These are phyloP conservation scores for Lipophrys pholis DNA, from an alignment of 2,113 vertebrate species.

Conservation along the genomic window DNA sequence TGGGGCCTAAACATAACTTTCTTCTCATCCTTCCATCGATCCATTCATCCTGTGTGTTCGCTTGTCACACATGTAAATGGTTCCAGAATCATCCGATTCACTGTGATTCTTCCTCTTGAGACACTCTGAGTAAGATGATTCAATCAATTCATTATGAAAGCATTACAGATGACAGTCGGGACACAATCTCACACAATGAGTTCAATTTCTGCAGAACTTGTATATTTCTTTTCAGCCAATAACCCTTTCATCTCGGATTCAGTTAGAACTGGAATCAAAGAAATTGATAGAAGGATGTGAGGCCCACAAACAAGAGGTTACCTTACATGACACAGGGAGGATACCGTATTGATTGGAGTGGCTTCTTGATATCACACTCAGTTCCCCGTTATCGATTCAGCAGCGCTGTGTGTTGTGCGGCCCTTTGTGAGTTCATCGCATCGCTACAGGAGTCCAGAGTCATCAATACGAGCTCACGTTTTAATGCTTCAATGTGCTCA, in stretches of 20 bases:
- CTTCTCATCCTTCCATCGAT: not conserved
- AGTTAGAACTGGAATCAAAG: not conserved
- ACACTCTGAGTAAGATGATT: too few species aligned
- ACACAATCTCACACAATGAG: too few species aligned
- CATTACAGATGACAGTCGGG: too few species aligned
- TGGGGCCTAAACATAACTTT: not conserved
- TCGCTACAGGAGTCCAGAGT: slow-evolving; percentile 1
- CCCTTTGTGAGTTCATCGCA: slow-evolving; percentile 19
- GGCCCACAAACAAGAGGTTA: not conserved
- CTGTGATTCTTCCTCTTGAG: too few species aligned
- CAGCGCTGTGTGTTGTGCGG: not conserved
- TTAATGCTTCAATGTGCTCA: slow-evolving; percentile 23
- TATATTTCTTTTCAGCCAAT: not conserved
- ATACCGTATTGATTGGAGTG: slow-evolving; percentile 5
- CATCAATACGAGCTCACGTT: slow-evolving; percentile 30
- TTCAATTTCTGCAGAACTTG: not conserved
- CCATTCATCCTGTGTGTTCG: too few species aligned
- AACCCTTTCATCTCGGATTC: not conserved
- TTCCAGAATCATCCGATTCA: too few species aligned
- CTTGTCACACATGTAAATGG: too few species aligned
- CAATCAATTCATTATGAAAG: too few species aligned
- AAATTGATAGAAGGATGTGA: not conserved
- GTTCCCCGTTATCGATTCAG: slow-evolving; percentile 21
- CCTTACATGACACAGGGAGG: not conserved
- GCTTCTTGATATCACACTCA: slow-evolving; percentile 10